phyloP scores from a whole-genome alignment of 1,140 invertebrate species.

The Pogonomyrmex barbatus region DNA sequence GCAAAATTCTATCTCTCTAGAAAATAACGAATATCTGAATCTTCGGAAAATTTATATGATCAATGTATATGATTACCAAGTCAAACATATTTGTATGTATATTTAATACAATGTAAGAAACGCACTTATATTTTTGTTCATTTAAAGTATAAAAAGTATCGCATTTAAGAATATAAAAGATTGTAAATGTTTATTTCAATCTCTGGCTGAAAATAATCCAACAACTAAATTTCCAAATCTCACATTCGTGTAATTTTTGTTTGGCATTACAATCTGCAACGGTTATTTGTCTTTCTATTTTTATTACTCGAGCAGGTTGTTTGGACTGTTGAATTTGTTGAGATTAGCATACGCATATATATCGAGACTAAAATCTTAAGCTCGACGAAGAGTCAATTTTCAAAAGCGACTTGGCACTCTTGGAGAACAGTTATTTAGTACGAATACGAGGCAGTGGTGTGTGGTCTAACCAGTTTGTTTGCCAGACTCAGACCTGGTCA shows the following conservation, averaged over 20 bases:
- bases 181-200: not conserved
- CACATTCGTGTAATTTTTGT: not conserved
- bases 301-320: conserved; percentile 76
- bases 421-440: conserved; percentile 84
- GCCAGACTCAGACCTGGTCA: conserved; percentile 79
- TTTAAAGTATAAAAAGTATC: not conserved
- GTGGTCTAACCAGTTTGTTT: conserved; percentile 88
- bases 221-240: not conserved
- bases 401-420: conserved; percentile 80
- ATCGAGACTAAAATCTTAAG: conserved; percentile 88
- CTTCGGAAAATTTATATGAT: not conserved
- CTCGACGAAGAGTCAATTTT: conserved; percentile 82
- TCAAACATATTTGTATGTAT: not conserved
- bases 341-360: conserved; percentile 89
- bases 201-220: not conserved
- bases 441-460: conserved; percentile 89
- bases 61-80: not conserved
- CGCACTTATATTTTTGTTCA: not conserved
- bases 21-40: not conserved
- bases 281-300: not conserved
- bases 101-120: not conserved
- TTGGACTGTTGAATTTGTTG: conserved; percentile 87
- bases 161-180: not conserved
- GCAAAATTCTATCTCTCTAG: not conserved
- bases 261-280: not conserved